Base-by-base conservation (phyloP, 35 echinoderm and acorn worm genomes). In the Apostichopus japonicus region DNA sequence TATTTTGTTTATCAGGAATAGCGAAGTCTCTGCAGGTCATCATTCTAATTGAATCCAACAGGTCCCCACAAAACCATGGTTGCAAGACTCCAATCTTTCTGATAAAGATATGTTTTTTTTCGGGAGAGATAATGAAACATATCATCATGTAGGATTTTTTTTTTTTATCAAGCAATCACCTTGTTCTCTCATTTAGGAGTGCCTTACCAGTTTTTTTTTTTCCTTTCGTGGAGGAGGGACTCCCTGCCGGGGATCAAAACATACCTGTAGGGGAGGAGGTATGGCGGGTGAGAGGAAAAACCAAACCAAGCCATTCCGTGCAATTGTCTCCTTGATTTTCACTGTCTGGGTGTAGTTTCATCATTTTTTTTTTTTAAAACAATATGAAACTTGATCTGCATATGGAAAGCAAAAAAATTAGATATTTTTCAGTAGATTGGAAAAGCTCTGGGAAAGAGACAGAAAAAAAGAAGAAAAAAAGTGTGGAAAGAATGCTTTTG, bases 81-180 rank as follows among this genome's bases (percentile, higher is more conserved):
- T 11, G 79, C 79, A 83, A 83, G 81, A 57, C 81, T 84, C 15
- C 81, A 54, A 24, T 84, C 53, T 84, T 84, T 24, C 7, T 4
- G 71, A 21, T 75, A 75, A 15, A 19, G 21, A n/a, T 19, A 84
- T 58, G 57, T 24, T 53, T 57, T 57, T 53, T 22, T 22, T 84
- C 17, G 17, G 21, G 81, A 4, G 33, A 84, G 81, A 84, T 84
- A 84, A 84, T 84, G 81, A 84, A 84, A 11, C 33, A 58, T 84
- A 57, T 54, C 79, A 55, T 83, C 79, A 17, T 83, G 79, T 17
- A 83, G 79, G 79, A 83, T 56, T 4, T 44, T 44, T 44, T 44
- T 44, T 10, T 61, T 84, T 84, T 84, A 84, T 84, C 81, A 84
- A 84, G 81, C 81, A 84, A 84, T 84, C 81, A 84, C 81, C 81